Percentiles rank a stretch among this genome's conserved stretches.
These are phyloP conservation scores for Agrotis ipsilon DNA, from an alignment of 2,888 invertebrate species.

Conservation along the genomic window DNA sequence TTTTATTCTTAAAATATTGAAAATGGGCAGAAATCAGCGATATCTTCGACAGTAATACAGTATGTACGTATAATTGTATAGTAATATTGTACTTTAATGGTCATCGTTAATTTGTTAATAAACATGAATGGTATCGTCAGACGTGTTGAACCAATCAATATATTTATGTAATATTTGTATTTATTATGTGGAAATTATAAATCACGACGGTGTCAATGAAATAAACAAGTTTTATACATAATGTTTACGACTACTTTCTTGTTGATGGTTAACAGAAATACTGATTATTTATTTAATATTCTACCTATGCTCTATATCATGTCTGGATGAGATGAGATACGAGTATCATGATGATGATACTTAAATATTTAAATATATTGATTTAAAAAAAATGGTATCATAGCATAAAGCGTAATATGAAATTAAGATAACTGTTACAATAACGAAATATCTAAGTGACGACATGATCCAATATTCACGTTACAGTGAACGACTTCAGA, in stretches of 20 bases:
- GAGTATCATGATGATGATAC: no score
- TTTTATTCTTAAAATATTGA: not conserved
- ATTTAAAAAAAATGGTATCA: not conserved
- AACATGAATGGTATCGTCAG: constrained; percentile 18
- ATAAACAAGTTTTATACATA: constrained; percentile 35
- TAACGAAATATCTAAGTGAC: constrained; percentile 21
- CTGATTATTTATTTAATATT: not conserved
- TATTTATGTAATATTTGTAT: constrained; percentile 32
- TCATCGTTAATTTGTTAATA: constrained; percentile 26
- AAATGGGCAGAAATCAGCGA: not conserved
- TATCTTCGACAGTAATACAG: constrained; percentile 2
- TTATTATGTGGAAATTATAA: constrained; percentile 31
- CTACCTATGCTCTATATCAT: no score
- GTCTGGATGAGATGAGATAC: not conserved
- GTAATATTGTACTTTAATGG: constrained; percentile 26
- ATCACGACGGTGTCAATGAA: constrained; percentile 41
- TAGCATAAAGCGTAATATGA: not conserved
- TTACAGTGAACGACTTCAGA: constrained; percentile 34
- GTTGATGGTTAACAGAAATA: constrained; percentile 26
- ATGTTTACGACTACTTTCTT: constrained; percentile 34
- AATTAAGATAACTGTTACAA: constrained; percentile 15
- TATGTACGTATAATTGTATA: no score
- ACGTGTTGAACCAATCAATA: constrained; percentile 12
- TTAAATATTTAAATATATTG: not conserved
- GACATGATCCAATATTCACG: constrained; percentile 29